phyloP scores from a whole-genome alignment of 2,113 vertebrate species.

The Cercocebus atys region DNA sequence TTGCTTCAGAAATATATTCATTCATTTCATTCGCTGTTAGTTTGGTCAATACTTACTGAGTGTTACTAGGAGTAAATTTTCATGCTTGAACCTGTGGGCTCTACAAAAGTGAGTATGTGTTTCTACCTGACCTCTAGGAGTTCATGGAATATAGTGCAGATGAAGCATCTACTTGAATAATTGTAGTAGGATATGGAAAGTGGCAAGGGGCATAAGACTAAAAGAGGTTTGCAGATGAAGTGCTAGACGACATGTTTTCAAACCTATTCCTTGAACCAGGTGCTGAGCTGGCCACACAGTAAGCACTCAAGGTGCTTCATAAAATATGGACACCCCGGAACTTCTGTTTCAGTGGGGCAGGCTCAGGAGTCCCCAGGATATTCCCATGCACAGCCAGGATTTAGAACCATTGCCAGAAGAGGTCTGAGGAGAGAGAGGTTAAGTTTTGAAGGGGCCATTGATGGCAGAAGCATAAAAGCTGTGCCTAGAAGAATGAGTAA shows the following conservation, averaged over 20 bases:
- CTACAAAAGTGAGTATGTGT: not conserved
- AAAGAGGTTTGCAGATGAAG: not conserved
- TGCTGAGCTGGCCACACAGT: not conserved
- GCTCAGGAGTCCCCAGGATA: not conserved
- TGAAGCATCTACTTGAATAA: not conserved
- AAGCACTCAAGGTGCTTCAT: not conserved
- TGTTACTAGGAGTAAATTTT: not conserved
- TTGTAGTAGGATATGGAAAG: not conserved
- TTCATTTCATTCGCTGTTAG: not conserved
- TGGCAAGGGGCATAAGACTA: not conserved
- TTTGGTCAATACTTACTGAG: slow-evolving; percentile 15
- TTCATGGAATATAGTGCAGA: not conserved
- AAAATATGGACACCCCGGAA: not conserved
- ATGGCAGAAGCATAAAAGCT: not conserved
- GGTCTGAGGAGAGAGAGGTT: not conserved
- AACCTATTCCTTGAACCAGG: not conserved
- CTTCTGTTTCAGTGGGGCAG: not conserved
- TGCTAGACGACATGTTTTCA: not conserved
- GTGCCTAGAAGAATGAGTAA: not conserved
- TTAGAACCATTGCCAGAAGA: not conserved
- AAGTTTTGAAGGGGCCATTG: not conserved
- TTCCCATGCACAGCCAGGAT: not conserved
- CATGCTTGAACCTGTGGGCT: not conserved
- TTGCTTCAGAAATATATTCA: not conserved
- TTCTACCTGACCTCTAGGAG: not conserved